Conservation (phyloP, 1,140 invertebrate genomes). For the Marisa cornuarietis region DNA sequence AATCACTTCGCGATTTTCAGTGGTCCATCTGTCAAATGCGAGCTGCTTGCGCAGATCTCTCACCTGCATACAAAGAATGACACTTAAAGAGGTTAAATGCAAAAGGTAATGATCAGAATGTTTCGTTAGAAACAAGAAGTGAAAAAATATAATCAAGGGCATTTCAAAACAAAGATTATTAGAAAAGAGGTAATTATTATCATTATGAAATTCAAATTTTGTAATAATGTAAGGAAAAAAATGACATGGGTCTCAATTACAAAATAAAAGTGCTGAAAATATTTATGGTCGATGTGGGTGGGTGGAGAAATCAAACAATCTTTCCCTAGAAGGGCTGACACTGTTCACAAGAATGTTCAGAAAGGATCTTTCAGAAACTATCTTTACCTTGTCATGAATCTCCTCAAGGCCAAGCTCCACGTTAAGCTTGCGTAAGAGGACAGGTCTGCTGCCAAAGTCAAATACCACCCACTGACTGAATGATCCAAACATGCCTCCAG, state of each 20-base stretch:
- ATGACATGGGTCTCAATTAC: neutral
- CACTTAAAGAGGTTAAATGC: neutral
- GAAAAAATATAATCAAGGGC: too few species aligned
- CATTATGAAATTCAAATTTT: too few species aligned
- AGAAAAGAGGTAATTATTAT: too few species aligned
- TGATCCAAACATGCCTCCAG: constrained; percentile 58
- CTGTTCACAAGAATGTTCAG: constrained; percentile 40
- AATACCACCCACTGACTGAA: constrained; percentile 61
- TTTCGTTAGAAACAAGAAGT: too few species aligned
- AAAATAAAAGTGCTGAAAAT: neutral
- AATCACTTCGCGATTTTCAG: constrained; percentile 50
- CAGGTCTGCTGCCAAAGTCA: constrained; percentile 54
- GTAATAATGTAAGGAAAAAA: too few species aligned
- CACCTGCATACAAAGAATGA: constrained; percentile 29
- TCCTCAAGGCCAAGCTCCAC: constrained; percentile 53
- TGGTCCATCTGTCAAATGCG: constrained; percentile 57
- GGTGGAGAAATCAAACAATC: neutral
- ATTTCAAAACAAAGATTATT: too few species aligned
- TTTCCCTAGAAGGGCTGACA: too few species aligned
- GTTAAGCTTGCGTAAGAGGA: constrained; percentile 49
- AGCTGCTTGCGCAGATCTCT: constrained; percentile 49
- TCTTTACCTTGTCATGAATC: constrained; percentile 46
- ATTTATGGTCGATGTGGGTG: neutral
- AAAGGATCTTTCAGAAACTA: constrained; percentile 42
- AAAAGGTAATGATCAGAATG: too few species aligned